Conservation (phyloP, 2,888 invertebrate genomes). For the Dolichomitus sp. region DNA sequence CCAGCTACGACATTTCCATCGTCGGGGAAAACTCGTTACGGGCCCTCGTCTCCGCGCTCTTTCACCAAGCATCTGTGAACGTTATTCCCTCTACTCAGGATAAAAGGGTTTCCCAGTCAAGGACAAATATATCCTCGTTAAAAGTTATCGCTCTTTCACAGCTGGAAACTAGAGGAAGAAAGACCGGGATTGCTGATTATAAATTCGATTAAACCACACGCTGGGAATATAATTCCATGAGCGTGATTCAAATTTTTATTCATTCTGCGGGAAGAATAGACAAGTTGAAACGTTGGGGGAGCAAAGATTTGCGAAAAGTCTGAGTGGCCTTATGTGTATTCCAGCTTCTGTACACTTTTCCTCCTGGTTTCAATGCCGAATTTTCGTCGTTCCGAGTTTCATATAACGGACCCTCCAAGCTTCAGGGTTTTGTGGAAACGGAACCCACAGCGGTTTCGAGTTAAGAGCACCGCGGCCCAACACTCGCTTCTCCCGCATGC, state of each 20-base stretch:
- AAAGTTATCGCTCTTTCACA: neutral
- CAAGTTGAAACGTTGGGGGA: neutral
- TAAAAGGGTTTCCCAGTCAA: slow-evolving; percentile 27
- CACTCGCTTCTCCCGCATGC: slow-evolving; percentile 36
- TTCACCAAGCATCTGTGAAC: slow-evolving; percentile 1
- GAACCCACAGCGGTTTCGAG: neutral
- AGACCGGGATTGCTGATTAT: slow-evolving; percentile 5
- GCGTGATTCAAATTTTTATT: slow-evolving; percentile 6
- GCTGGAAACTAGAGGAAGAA: neutral
- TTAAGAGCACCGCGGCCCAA: neutral
- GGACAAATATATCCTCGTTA: slow-evolving; percentile 31
- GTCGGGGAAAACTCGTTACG: slow-evolving; percentile 8
- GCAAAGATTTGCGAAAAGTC: slow-evolving; percentile 1
- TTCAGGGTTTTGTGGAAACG: neutral
- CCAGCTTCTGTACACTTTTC: slow-evolving; percentile 2
- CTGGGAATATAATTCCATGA: neutral
- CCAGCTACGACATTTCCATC: slow-evolving; percentile 26
- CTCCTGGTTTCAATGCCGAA: neutral
- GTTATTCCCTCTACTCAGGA: slow-evolving; percentile 9
- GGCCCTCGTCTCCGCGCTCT: neutral
- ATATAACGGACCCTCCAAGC: neutral
- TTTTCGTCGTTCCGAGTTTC: neutral
- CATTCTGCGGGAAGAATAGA: neutral
- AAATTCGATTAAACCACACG: slow-evolving; percentile 20
- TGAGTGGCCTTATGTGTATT: slow-evolving; percentile 8